Evolutionary conservation across 1,140 invertebrate species (phyloP).

Genomic region (Scaptomyza graminum): DNA sequence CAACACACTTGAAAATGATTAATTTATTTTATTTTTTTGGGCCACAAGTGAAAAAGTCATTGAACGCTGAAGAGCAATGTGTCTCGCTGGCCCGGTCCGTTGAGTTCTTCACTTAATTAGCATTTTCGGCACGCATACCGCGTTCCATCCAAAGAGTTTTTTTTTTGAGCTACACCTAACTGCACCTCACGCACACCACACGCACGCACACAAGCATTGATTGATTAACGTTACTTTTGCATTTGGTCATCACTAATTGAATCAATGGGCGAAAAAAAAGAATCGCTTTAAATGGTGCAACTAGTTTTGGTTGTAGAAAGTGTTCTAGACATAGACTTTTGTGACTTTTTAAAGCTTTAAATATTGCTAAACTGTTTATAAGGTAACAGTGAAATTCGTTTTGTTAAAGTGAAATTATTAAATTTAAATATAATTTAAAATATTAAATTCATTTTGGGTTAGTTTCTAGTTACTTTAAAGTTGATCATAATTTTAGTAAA

Average conservation of each 20-base stretch:
- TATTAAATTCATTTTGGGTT: too few relatives aligned
- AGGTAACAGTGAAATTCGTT: constrained; percentile 24
- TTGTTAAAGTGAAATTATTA: background rate
- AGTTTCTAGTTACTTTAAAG: too few relatives aligned
- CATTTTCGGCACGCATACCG: constrained; percentile 43
- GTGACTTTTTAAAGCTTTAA: background rate
- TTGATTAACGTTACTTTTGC: constrained; percentile 43
- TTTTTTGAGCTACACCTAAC: constrained; percentile 18
- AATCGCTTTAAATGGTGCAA: constrained; percentile 6
- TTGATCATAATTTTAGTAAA: too few relatives aligned
- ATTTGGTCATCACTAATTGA: constrained; percentile 1
- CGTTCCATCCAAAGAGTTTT: constrained; percentile 11
- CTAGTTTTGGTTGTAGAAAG: constrained; percentile 52
- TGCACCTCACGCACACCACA: constrained; percentile 15
- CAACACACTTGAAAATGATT: constrained; percentile 31
- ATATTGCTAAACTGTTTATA: background rate
- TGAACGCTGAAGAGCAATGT: constrained; percentile 50
- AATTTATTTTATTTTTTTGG: constrained; percentile 27
- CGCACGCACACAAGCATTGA: constrained; percentile 2
- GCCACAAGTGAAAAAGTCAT: constrained; percentile 35
- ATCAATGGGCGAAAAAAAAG: constrained; percentile 25
- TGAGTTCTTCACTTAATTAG: constrained; percentile 24
- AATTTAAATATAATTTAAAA: background rate
- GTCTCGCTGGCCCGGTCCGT: background rate
- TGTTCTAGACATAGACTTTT: constrained; percentile 42